These are phyloP conservation scores for Macrochelys suwanniensis DNA, from an alignment of 2,797 vertebrate species.

Conservation along the genomic window DNA sequence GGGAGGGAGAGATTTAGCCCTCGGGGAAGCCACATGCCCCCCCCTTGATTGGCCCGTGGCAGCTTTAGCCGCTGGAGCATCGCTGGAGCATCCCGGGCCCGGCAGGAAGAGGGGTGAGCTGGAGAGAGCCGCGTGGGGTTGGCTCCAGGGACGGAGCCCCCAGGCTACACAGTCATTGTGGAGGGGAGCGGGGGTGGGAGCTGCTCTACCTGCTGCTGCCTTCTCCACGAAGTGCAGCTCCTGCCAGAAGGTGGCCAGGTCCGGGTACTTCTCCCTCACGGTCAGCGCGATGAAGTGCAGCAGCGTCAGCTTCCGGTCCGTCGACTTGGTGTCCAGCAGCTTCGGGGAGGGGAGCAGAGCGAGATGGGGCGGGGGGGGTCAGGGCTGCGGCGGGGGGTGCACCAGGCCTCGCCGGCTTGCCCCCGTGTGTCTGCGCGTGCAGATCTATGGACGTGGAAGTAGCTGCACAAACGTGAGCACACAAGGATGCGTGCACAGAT, in stretches of 20 bases:
- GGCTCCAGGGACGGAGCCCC: neutral
- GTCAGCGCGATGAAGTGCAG: constrained; percentile 97
- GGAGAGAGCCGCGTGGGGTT: too few species aligned
- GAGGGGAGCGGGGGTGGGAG: rapidly evolving
- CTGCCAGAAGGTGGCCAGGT: constrained; percentile 93
- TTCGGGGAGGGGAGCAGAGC: constrained; percentile 51
- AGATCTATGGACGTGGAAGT: too few species aligned
- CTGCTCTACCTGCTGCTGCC: constrained; percentile 91
- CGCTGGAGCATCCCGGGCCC: neutral
- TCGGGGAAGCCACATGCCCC: neutral
- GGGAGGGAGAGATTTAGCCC: too few species aligned
- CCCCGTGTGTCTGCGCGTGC: rapidly evolving
- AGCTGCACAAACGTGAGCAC: neutral
- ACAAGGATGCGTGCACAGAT: neutral
- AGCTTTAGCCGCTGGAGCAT: neutral
- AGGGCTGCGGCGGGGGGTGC: neutral
- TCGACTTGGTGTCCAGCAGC: constrained; percentile 98
- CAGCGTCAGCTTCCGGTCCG: constrained; percentile 95
- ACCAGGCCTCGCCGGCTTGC: rapidly evolving
- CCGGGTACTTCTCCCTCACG: constrained; percentile 94
- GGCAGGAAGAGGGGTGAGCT: neutral
- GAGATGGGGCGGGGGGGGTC: neutral
- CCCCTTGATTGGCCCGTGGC: neutral
- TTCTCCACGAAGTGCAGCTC: constrained; percentile 98
- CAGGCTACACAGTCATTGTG: rapidly evolving